Percentiles rank a stretch among this genome's conserved stretches.
These are phyloP conservation scores for Psix sp. DNA, from an alignment of 1,140 invertebrate genomes.

Conservation along the genomic window DNA sequence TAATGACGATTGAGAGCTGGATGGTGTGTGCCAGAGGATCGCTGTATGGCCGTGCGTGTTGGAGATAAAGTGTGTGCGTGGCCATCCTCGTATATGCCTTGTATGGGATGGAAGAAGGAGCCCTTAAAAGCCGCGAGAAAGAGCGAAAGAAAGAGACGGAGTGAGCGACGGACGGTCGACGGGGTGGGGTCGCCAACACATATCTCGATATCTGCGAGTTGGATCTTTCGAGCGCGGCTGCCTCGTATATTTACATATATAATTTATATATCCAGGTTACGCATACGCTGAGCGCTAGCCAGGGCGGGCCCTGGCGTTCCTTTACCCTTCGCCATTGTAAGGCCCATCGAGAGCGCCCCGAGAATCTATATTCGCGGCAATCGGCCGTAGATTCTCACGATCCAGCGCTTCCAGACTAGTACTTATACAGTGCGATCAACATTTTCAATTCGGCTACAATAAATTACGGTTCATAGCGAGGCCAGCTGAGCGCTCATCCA, in stretches of 20 bases:
- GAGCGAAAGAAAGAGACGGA: constrained; percentile 5
- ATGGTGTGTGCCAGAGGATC: constrained; percentile 27
- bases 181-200: constrained; percentile 69
- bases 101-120: constrained; percentile 42
- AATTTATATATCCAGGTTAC: constrained; percentile 74
- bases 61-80: constrained; percentile 34
- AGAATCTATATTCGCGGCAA: constrained; percentile 52
- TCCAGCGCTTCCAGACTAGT: constrained; percentile 38
- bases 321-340: constrained; percentile 41
- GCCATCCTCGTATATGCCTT: constrained; percentile 31
- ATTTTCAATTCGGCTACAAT: constrained; percentile 21
- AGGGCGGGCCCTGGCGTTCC: constrained; percentile 54
- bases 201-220: constrained; percentile 71
- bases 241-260: constrained; percentile 75
- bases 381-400: constrained; percentile 54
- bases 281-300: constrained; percentile 45
- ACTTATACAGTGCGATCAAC: constrained; percentile 29
- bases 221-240: constrained; percentile 64
- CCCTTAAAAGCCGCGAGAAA: constrained; percentile 1
- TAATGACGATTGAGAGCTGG: constrained; percentile 47
- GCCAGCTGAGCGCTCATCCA: constrained; percentile 15
- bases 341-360: constrained; percentile 33
- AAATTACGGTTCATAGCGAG: constrained; percentile 12
- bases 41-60: constrained; percentile 26
- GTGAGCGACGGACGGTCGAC: constrained; percentile 21